Evolutionary conservation across 2,113 vertebrate species (phyloP), one percentile per base, ranked within the genome.

Genomic region (Xyliphius kryptos): DNA sequence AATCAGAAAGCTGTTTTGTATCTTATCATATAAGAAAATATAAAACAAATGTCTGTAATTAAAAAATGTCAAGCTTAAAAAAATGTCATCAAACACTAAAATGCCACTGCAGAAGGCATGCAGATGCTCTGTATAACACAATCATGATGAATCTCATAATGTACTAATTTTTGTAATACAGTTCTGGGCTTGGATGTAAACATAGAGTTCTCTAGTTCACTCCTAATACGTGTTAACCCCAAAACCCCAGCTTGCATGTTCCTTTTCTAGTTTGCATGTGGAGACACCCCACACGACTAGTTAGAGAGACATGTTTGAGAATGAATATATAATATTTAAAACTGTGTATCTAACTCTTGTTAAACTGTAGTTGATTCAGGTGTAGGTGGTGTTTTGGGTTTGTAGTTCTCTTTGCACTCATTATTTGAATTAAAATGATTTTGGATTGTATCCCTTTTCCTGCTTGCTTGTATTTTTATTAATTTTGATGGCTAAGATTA

Each of bases 371-470:
- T 81, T 76, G 69, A 74, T 80, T 82, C 76, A 68, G 65, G 69
- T 83, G 82, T 81, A 80, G 70, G 61, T 67, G 80, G 51, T 59
- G 64, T 74, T 76, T 64, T 74, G 67, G 70, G 76, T 73, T 77
- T 76, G 69, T 79, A 77, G 75, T 72, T 82, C 64, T 82, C 74
- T 84, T 79, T 59, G 74, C 82, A 77, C 71, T 87, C 80, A 85
- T 85, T 56, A 85, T 84, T 83, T 81, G 81, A 77, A 80, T 76
- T 79, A 74, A 73, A 74, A 71, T 62, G 48, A 79, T 77, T 19
- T 77, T 73, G 66, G 74, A 78, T 65, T 63, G 68, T 67, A 76
- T 66, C 76, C 71, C 72, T 79, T 55, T 61, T 74, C 70, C 77
- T 69, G 70, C 70, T 76, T 80, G 67, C 82, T 81, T 44, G 77